Evolutionary conservation across 2,888 invertebrate species (phyloP).

Genomic region (Cantharis nigra): DNA sequence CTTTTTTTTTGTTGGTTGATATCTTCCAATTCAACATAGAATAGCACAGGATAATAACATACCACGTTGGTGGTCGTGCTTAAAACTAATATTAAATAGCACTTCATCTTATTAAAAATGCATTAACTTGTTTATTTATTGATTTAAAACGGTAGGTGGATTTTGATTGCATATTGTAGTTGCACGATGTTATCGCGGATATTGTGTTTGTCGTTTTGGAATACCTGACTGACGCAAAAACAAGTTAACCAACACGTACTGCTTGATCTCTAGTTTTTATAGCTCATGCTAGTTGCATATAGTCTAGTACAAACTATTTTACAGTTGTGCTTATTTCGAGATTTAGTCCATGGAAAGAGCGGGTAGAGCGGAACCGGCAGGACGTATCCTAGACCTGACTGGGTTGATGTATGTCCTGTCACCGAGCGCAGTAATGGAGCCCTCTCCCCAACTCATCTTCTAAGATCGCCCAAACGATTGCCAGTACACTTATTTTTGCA

Average conservation of each 20-base stretch:
- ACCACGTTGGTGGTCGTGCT: constrained; percentile 53
- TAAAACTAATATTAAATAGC: constrained; percentile 53
- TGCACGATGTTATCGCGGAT: constrained; percentile 14
- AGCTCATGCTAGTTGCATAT: not conserved
- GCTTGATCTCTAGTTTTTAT: not conserved
- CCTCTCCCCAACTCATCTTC: constrained; percentile 38
- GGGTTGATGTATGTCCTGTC: constrained; percentile 48
- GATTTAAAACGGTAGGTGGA: constrained; percentile 52
- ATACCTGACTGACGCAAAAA: constrained; percentile 13
- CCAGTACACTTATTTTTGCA: constrained; percentile 13
- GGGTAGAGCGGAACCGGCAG: constrained; percentile 33
- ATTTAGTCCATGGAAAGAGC: constrained; percentile 23
- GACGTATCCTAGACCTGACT: constrained; percentile 43
- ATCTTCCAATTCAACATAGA: constrained; percentile 51
- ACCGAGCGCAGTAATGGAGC: constrained; percentile 45
- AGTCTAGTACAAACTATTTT: constrained; percentile 8
- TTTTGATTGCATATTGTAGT: constrained; percentile 35
- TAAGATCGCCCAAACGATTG: constrained; percentile 32
- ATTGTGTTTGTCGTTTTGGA: constrained; percentile 6
- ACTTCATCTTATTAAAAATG: constrained; percentile 54
- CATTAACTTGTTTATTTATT: constrained; percentile 54
- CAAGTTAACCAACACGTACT: constrained; percentile 3
- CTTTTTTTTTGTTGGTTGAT: constrained; percentile 44
- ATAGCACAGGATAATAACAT: constrained; percentile 41
- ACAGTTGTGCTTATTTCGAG: constrained; percentile 22